phyloP scores from a whole-genome alignment of 2,113 vertebrate genomes.

The Paedocypris sp. region DNA sequence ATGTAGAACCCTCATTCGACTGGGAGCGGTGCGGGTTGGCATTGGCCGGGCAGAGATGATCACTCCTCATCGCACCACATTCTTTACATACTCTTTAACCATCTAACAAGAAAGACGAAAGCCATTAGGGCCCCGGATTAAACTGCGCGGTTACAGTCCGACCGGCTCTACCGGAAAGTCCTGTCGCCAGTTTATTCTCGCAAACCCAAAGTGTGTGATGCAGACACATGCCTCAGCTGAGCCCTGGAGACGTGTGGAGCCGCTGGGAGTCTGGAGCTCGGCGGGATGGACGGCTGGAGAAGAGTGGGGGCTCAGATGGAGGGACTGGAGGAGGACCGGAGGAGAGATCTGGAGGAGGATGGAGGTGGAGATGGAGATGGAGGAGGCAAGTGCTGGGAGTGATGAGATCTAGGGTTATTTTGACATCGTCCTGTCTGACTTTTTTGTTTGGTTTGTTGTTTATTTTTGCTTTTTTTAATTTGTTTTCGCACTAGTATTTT shows the following conservation, averaged over 20 bases:
- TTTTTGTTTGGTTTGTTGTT: no score
- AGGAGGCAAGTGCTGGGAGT: conserved; percentile 26
- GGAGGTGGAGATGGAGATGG: conserved; percentile 18
- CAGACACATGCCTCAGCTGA: conserved; percentile 33
- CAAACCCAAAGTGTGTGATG: no score
- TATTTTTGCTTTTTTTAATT: no score
- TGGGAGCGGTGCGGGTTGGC: not conserved
- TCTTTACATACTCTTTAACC: conserved; percentile 4
- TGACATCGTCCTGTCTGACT: no score
- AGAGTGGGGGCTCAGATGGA: conserved; percentile 13
- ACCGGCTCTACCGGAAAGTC: conserved; percentile 41
- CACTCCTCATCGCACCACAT: conserved; percentile 3
- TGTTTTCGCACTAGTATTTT: no score
- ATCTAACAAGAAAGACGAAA: conserved; percentile 11
- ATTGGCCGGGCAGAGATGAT: not conserved
- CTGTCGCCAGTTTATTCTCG: not conserved
- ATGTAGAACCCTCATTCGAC: not conserved
- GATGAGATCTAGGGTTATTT: not conserved
- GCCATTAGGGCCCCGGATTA: not conserved
- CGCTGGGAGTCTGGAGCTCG: not conserved
- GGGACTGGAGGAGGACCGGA: not conserved
- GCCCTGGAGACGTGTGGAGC: not conserved
- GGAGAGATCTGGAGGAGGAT: not conserved
- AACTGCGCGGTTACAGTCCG: conserved; percentile 24
- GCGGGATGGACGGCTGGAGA: conserved; percentile 4